Evolutionary conservation across 2,888 invertebrate genomes (phyloP).

Genomic region (Candidula unifasciata): DNA sequence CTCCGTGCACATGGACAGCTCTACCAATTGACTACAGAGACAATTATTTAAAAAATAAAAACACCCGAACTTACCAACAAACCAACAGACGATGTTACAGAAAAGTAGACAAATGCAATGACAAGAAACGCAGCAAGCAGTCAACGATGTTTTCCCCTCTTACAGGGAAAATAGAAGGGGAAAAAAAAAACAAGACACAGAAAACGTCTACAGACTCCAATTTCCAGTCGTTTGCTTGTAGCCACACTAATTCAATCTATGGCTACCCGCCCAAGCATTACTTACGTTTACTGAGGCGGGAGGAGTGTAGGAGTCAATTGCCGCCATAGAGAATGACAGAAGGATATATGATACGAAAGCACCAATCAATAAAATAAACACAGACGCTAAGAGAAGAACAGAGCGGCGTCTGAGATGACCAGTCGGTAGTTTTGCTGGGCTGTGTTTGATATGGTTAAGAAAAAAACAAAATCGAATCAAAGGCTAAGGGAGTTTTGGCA

Average conservation of each 20-base stretch:
- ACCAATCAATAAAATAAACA: slow-evolving; percentile 30
- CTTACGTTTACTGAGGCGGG: slow-evolving; percentile 29
- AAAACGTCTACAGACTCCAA: slow-evolving; percentile 11
- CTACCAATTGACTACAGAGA: too few relatives aligned
- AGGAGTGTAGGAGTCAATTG: slow-evolving; percentile 22
- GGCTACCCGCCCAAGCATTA: slow-evolving; percentile 14
- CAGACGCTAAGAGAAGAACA: neutral
- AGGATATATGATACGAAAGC: slow-evolving; percentile 24
- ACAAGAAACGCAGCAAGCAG: too few relatives aligned
- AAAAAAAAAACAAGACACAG: neutral
- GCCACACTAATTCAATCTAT: slow-evolving; percentile 18
- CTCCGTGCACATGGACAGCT: too few relatives aligned
- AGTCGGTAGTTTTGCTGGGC: neutral
- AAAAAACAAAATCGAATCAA: neutral
- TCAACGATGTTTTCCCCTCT: too few relatives aligned
- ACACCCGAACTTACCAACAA: too few relatives aligned
- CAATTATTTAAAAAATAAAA: too few relatives aligned
- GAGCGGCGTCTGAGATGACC: neutral
- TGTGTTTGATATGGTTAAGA: neutral
- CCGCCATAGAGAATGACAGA: slow-evolving; percentile 29
- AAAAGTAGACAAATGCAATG: too few relatives aligned
- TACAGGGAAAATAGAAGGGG: neutral
- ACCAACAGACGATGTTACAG: too few relatives aligned
- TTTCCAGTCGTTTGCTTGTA: slow-evolving; percentile 27
- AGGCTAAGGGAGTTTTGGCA: neutral